phyloP scores from a whole-genome alignment of 2,888 invertebrate genomes.

The Drosophila meridiana region DNA sequence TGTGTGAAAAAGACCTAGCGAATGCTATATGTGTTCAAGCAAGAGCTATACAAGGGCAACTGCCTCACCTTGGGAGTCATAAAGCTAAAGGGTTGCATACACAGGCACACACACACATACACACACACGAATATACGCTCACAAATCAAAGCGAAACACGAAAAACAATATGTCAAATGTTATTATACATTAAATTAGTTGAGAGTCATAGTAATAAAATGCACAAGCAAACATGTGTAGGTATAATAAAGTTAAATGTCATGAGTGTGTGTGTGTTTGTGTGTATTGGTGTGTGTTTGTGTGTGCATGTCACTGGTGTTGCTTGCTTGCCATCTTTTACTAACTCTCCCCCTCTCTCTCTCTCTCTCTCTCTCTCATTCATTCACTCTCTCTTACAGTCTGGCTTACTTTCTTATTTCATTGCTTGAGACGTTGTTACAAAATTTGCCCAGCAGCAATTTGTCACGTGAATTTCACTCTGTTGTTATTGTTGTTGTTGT shows the following conservation, averaged over 20 bases:
- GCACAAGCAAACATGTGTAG: slow-evolving; percentile 42
- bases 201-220: slow-evolving; percentile 55
- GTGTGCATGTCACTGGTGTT: slow-evolving; percentile 42
- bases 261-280: slow-evolving; percentile 14
- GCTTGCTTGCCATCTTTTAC: slow-evolving; percentile 18
- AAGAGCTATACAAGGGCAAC: neutral
- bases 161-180: slow-evolving; percentile 83
- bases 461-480: slow-evolving; percentile 69
- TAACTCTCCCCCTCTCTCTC: neutral
- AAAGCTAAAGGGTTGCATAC: slow-evolving; percentile 46
- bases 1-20: slow-evolving; percentile 42
- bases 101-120: neutral
- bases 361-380: neutral
- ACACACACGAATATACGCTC: neutral
- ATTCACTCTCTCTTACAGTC: neutral
- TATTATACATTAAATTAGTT: slow-evolving; percentile 83
- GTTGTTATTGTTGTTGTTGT: slow-evolving; percentile 30
- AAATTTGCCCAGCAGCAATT: slow-evolving; percentile 71
- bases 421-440: slow-evolving; percentile 52
- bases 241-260: slow-evolving; percentile 68
- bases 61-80: neutral
- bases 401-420: slow-evolving; percentile 20
- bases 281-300: neutral
- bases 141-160: slow-evolving; percentile 80
- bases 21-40: neutral